phyloP scores from a whole-genome alignment of 2,797 vertebrate genomes.

The Numenius phaeopus region DNA sequence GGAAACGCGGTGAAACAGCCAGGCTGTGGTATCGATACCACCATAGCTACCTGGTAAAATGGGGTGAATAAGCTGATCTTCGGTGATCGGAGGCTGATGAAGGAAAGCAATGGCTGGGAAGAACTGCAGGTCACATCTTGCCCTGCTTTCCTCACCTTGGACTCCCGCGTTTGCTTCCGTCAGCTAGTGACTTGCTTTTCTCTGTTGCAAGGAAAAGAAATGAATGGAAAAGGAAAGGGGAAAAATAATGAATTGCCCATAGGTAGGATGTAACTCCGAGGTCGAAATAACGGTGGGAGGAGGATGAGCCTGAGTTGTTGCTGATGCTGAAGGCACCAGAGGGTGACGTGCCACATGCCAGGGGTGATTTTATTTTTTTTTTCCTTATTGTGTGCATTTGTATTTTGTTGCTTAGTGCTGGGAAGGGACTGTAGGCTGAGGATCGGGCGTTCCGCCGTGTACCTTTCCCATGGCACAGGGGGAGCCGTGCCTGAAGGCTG shows the following conservation, averaged over 20 bases:
- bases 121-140: not conserved
- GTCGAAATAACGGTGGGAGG: not conserved
- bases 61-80: not conserved
- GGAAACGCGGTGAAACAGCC: not conserved
- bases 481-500: not conserved
- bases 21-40: not conserved
- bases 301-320: not conserved
- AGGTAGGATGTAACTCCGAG: not conserved
- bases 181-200: not conserved
- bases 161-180: not conserved
- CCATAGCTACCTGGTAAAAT: not conserved
- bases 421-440: not conserved
- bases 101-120: not conserved
- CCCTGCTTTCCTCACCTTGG: too few species aligned
- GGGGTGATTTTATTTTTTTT: too few species aligned
- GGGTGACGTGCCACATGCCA: not conserved
- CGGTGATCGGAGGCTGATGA: not conserved
- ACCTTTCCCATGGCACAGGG: not conserved
- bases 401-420: not conserved
- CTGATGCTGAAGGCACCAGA: not conserved
- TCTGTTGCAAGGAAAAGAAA: too few species aligned
- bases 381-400: not conserved
- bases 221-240: too few species aligned
- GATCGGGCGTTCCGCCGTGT: rapidly evolving
- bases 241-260: not conserved